A percentile compares a stretch with the other conserved stretches of the same genome.
phyloP scores from a whole-genome alignment of 1,140 invertebrate genomes.

The Ips nitidus region DNA sequence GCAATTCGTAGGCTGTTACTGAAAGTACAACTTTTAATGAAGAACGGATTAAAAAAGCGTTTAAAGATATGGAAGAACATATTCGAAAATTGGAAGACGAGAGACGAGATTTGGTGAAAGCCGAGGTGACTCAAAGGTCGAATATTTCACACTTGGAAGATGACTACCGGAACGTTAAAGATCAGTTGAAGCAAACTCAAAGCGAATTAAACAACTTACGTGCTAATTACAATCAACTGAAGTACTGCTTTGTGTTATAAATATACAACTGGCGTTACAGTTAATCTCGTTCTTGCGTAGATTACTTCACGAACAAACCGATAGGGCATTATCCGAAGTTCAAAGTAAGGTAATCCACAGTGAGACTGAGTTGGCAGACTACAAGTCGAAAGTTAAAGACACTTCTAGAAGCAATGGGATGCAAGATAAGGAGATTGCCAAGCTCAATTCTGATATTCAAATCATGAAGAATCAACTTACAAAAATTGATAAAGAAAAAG shows the following conservation, averaged over 20 bases:
- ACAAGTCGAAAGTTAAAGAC: slow-evolving; percentile 42
- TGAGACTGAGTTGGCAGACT: slow-evolving; percentile 44
- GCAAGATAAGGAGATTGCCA: slow-evolving; percentile 40
- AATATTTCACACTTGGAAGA: slow-evolving; percentile 48
- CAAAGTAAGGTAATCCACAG: slow-evolving; percentile 46
- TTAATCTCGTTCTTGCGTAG: slow-evolving; percentile 31
- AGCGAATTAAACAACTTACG: slow-evolving; percentile 46
- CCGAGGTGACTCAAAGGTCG: slow-evolving; percentile 43
- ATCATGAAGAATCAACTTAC: slow-evolving; percentile 46
- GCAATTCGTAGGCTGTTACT: slow-evolving; percentile 5
- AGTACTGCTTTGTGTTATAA: slow-evolving; percentile 29
- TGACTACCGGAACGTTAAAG: slow-evolving; percentile 42
- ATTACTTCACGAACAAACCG: slow-evolving; percentile 51
- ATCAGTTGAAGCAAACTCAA: slow-evolving; percentile 42
- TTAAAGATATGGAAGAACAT: slow-evolving; percentile 46
- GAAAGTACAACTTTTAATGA: slow-evolving; percentile 18
- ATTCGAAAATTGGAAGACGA: slow-evolving; percentile 48
- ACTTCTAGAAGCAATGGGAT: slow-evolving; percentile 12
- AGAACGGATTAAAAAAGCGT: slow-evolving; percentile 34
- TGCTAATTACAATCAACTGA: slow-evolving; percentile 47
- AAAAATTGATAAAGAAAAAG: slow-evolving; percentile 50
- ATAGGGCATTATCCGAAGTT: slow-evolving; percentile 46
- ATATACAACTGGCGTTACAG: background rate
- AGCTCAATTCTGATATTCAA: slow-evolving; percentile 44
- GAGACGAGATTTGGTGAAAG: slow-evolving; percentile 44